Conservation (phyloP, 1,140 invertebrate genomes). For the Drosophila equinoxialis region DNA sequence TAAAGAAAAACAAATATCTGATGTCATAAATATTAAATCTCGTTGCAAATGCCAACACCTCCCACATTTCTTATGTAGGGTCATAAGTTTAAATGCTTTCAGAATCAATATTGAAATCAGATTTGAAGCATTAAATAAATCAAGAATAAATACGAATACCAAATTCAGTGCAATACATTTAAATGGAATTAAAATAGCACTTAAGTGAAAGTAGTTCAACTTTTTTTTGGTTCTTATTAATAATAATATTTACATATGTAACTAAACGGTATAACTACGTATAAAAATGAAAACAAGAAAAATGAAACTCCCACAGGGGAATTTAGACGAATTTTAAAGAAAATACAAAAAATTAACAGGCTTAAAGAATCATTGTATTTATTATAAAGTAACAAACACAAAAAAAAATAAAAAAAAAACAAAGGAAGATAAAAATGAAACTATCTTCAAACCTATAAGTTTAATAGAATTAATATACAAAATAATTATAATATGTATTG, state of each 20-base stretch:
- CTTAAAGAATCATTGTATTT: conserved; percentile 62
- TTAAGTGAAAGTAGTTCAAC: conserved; percentile 73
- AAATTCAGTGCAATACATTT: conserved; percentile 72
- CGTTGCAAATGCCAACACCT: conserved; percentile 17
- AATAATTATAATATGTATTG: conserved; percentile 73
- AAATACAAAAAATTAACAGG: conserved; percentile 50
- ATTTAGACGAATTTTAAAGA: conserved; percentile 79
- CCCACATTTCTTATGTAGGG: conserved; percentile 41
- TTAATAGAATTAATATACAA: conserved; percentile 60
- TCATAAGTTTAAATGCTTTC: conserved; percentile 72
- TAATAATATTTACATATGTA: conserved; percentile 37
- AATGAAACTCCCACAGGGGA: conserved; percentile 47
- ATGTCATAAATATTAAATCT: neutral
- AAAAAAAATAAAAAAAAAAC: conserved; percentile 29
- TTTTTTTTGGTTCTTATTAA: conserved; percentile 73
- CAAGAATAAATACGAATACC: conserved; percentile 5
- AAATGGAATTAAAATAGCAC: conserved; percentile 39
- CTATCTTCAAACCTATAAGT: conserved; percentile 41
- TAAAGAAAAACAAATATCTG: neutral
- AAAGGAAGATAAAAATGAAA: conserved; percentile 4
- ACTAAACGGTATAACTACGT: conserved; percentile 41
- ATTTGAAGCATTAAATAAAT: conserved; percentile 32
- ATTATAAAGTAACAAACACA: conserved; percentile 37
- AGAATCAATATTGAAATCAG: conserved; percentile 21
- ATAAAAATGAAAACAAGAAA: conserved; percentile 25